Conservation (phyloP, 2,888 invertebrate species). For the Rhingia rostrata region DNA sequence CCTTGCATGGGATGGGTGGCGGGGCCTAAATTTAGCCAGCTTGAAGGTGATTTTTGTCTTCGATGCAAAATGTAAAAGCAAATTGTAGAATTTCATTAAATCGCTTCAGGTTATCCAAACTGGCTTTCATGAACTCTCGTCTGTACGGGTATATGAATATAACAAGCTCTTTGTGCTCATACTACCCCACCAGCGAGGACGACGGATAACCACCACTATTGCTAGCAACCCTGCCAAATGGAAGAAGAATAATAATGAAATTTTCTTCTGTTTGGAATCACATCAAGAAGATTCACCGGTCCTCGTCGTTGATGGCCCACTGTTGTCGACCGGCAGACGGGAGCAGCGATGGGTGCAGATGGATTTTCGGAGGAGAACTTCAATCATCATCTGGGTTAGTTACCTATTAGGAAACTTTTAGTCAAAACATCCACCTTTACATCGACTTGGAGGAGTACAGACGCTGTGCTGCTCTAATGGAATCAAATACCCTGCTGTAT, state of each 20-base stretch:
- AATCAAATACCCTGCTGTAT: conserved; percentile 45
- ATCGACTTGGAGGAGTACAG: conserved; percentile 10
- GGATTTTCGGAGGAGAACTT: conserved; percentile 50
- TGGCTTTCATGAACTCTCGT: conserved; percentile 35
- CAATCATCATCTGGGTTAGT: conserved; percentile 65
- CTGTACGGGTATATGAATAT: conserved; percentile 10
- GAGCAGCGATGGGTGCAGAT: conserved; percentile 23
- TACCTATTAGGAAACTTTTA: conserved; percentile 63
- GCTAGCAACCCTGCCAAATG: conserved; percentile 19
- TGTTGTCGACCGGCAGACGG: neutral
- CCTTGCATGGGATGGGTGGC: neutral
- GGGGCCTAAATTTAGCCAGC: neutral
- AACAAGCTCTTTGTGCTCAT: conserved; percentile 48
- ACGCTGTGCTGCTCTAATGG: conserved; percentile 34
- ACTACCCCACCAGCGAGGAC: neutral
- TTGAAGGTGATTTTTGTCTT: conserved; percentile 37
- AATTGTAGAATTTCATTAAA: conserved; percentile 54
- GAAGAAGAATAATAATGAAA: conserved; percentile 66
- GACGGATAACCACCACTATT: conserved; percentile 16
- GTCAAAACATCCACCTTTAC: conserved; percentile 51
- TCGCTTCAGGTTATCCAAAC: conserved; percentile 33
- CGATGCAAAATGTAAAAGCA: conserved; percentile 50
- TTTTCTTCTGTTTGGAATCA: conserved; percentile 66
- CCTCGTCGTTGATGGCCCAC: conserved; percentile 15
- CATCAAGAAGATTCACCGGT: conserved; percentile 51